Percentiles rank a stretch among this genome's conserved stretches.
phyloP scores from a whole-genome alignment of 2,888 invertebrate genomes.

The Perithous albicinctus region DNA sequence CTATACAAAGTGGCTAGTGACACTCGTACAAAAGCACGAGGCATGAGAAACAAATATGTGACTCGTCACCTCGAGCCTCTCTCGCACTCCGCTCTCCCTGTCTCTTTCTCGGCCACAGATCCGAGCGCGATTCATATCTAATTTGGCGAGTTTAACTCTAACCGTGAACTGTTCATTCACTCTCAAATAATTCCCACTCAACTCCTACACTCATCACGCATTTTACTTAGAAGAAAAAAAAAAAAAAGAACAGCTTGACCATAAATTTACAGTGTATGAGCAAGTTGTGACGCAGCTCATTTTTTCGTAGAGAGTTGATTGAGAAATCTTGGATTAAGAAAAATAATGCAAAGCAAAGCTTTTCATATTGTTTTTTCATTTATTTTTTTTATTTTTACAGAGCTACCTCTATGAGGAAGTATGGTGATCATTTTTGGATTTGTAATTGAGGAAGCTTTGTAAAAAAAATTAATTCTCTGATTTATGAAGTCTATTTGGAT shows the following conservation, averaged over 20 bases:
- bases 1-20: constrained; percentile 9
- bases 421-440: too few relatives aligned
- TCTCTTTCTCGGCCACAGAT: constrained; percentile 27
- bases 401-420: too few relatives aligned
- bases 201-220: constrained; percentile 20
- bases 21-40: constrained; percentile 1
- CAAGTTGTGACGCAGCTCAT: neutral
- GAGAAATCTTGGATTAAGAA: neutral
- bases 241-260: neutral
- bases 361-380: too few relatives aligned
- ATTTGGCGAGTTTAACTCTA: constrained; percentile 59
- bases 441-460: too few relatives aligned
- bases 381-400: too few relatives aligned
- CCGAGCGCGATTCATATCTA: constrained; percentile 45
- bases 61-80: constrained; percentile 40
- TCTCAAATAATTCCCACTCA: constrained; percentile 10
- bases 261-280: neutral
- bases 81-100: too few relatives aligned
- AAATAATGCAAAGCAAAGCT: neutral
- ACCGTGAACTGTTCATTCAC: constrained; percentile 64
- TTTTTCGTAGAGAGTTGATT: neutral
- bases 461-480: too few relatives aligned
- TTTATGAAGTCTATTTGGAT: too few relatives aligned
- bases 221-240: neutral
- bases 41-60: constrained; percentile 44